Evolutionary conservation across 2,888 invertebrate species (phyloP), one percentile per base, ranked within the genome.

Genomic region (Epirrhoe alternata): DNA sequence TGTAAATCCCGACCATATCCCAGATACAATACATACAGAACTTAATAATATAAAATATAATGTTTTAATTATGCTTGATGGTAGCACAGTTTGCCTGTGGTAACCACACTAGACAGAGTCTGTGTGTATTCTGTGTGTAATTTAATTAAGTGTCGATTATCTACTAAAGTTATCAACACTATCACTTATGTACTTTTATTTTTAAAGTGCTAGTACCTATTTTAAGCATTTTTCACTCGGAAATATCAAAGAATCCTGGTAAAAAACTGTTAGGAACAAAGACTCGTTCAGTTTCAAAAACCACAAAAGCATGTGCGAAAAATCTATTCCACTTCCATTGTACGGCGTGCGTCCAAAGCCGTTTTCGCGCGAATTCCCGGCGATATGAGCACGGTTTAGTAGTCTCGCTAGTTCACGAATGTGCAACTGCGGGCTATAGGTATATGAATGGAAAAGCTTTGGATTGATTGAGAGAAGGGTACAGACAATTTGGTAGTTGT

Each of bases 251-350:
- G 45, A 49, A 6, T 10, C 33, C 10, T 47, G 51, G 17, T 30
- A 49, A 61, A 66, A 61, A 62, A 53, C 8, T 42, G 54, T 30
- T 31, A 35, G 30, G 30, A 65, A 71, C 64, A 64, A 62, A 66
- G 58, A 64, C 60, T 63, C 38, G 57, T 53, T 64, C 53, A 31
- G 60, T 68, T 70, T 65, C 51, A 68, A 68, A 61, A 63, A 62
- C 64, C 62, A 68, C 77, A 78, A 77, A 80, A 81, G 79, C 79
- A 81, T 82, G 81, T 81, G 81, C 81, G 66, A 67, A 65, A 67
- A 70, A 64, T 64, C 62, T 62, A 68, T 71, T 71, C 59, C 64
- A 53, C 64, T 66, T 7, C 57, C 45, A 68, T 68, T 65, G 69
- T 69, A 56, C 67, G 65, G 54, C 54, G 66, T 61, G 61, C 65